Evolutionary conservation across 2,113 vertebrate species (phyloP).

Genomic region (Melanocharis versteri): DNA sequence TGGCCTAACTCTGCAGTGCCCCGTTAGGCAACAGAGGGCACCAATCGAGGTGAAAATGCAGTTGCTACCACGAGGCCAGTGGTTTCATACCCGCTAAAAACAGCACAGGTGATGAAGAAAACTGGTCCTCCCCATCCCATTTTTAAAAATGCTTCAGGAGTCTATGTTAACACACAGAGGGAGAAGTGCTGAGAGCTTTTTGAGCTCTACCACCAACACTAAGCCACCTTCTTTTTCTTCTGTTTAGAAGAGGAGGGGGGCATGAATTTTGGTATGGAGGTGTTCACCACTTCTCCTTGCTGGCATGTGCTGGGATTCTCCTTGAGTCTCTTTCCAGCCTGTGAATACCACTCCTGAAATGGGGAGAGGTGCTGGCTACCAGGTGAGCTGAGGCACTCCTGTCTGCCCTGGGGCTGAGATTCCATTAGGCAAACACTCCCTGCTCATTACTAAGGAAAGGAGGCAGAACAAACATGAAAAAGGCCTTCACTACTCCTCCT

Average conservation of each 20-base stretch:
- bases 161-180: neutral
- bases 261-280: neutral
- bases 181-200: neutral
- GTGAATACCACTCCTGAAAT: neutral
- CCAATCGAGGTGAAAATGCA: neutral
- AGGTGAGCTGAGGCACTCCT: conserved; percentile 44
- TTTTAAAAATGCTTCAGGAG: neutral
- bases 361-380: conserved; percentile 20
- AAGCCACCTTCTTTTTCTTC: neutral
- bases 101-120: neutral
- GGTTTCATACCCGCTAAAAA: neutral
- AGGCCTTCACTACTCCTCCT: neutral
- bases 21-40: neutral
- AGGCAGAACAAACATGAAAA: neutral
- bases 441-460: neutral
- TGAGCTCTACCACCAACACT: neutral
- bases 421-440: conserved; percentile 49
- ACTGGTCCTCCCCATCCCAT: neutral
- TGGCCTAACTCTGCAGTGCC: neutral
- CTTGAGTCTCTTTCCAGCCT: neutral
- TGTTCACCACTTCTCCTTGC: neutral
- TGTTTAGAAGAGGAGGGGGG: neutral
- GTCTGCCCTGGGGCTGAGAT: conserved; percentile 26
- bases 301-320: neutral
- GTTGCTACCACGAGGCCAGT: fast-evolving